A percentile compares a stretch with the other conserved stretches of the same genome.
Conservation (phyloP, 2,888 invertebrate species). For the Oegoconia quadripuncta region DNA sequence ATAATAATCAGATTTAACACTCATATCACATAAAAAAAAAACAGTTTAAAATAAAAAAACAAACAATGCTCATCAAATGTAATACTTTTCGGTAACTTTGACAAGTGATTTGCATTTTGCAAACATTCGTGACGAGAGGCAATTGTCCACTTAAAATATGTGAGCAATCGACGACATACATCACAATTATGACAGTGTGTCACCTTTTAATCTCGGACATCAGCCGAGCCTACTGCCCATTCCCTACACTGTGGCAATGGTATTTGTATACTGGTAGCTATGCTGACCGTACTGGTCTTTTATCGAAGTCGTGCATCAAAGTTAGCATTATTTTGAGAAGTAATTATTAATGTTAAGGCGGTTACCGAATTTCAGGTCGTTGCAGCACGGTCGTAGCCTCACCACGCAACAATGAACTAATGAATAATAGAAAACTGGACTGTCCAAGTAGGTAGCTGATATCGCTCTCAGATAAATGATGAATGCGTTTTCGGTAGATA, state of each 20-base stretch:
- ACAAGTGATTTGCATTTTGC: too few species aligned
- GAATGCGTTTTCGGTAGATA: slow-evolving; percentile 61
- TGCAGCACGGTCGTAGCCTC: slow-evolving; percentile 45
- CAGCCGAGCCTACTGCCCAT: slow-evolving; percentile 4
- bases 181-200: slow-evolving; percentile 4
- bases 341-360: slow-evolving; percentile 75
- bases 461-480: slow-evolving; percentile 61
- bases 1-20: too few species aligned
- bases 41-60: too few species aligned
- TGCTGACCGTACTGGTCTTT: slow-evolving; percentile 40
- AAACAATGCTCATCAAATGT: too few species aligned
- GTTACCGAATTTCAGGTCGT: slow-evolving; percentile 74
- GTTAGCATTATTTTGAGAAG: slow-evolving; percentile 77
- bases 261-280: slow-evolving; percentile 13
- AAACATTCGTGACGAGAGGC: too few species aligned
- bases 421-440: slow-evolving; percentile 73
- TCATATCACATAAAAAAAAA: too few species aligned
- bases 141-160: too few species aligned
- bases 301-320: slow-evolving; percentile 71
- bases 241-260: slow-evolving; percentile 7
- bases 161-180: too few species aligned
- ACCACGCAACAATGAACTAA: slow-evolving; percentile 58
- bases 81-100: too few species aligned
- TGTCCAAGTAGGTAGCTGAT: slow-evolving; percentile 64
- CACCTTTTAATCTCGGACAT: background rate